These are phyloP conservation scores for Pyrgilauda ruficollis DNA, from an alignment of 2,113 vertebrate species.

Conservation along the genomic window DNA sequence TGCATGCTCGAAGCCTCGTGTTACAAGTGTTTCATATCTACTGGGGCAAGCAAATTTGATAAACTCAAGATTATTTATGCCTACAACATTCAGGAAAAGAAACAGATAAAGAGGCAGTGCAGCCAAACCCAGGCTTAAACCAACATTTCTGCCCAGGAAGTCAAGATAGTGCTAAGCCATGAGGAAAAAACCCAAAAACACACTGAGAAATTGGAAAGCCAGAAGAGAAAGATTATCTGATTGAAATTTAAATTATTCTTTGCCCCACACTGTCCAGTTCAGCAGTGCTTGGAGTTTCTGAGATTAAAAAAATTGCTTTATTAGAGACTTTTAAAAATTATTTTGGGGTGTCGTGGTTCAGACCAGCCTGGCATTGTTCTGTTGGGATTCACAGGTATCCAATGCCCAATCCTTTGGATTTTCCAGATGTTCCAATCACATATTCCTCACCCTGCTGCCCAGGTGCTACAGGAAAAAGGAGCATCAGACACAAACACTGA, in stretches of 20 bases:
- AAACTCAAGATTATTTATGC: not conserved
- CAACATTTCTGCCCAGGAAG: not conserved
- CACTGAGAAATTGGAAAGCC: not conserved
- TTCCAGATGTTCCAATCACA: not conserved
- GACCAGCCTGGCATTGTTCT: not conserved
- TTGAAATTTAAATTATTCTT: not conserved
- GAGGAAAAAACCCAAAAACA: not conserved
- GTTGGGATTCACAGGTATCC: accelerated
- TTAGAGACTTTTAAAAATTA: not conserved
- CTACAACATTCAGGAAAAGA: not conserved
- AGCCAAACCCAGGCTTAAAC: not conserved
- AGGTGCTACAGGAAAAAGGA: not conserved
- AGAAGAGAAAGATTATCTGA: not conserved
- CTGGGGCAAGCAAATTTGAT: not conserved
- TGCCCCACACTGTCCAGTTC: not conserved
- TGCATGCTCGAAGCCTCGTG: accelerated
- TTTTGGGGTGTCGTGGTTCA: not conserved
- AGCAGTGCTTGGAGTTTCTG: not conserved
- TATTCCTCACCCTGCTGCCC: not conserved
- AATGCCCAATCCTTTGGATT: not conserved
- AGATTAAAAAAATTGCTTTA: not conserved
- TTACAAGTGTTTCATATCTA: not conserved
- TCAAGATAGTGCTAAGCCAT: not conserved
- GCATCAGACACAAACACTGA: not conserved
- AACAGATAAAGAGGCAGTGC: not conserved